phyloP scores from a whole-genome alignment of 53 echinoderm and acorn worm genomes.

The Luidia sarsii region DNA sequence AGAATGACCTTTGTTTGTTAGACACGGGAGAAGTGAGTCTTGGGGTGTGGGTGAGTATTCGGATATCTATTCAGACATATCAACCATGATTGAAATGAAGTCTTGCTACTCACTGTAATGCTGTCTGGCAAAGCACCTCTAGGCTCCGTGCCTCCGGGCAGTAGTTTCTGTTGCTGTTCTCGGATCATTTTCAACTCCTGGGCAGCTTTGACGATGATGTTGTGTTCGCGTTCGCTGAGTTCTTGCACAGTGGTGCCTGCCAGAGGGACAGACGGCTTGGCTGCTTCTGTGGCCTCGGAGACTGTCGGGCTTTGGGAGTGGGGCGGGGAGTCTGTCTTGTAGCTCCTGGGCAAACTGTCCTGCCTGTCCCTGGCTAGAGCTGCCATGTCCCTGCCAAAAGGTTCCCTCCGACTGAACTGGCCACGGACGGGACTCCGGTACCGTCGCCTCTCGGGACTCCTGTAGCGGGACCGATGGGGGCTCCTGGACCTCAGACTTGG shows the following conservation, averaged over 20 bases:
- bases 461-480: background rate
- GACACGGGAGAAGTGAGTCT: no score
- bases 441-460: slow-evolving; percentile 1
- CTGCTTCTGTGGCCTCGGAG: no score
- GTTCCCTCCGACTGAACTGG: background rate
- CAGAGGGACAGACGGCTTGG: background rate
- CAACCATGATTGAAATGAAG: no score
- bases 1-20: no score
- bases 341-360: slow-evolving; percentile 20
- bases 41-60: no score
- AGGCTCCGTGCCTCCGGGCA: slow-evolving; percentile 26
- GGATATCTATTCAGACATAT: no score
- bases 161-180: slow-evolving; percentile 56
- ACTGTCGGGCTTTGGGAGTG: background rate
- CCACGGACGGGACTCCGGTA: background rate
- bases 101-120: background rate
- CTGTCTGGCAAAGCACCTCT: background rate
- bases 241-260: slow-evolving; percentile 38
- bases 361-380: slow-evolving; percentile 1
- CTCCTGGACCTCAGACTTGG: background rate
- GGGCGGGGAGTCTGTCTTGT: slow-evolving; percentile 24
- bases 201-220: slow-evolving; percentile 63
- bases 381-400: background rate
- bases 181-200: slow-evolving; percentile 64
- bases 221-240: slow-evolving; percentile 34